phyloP scores from a whole-genome alignment of 2,888 invertebrate species.

The Drosophila multiciliata region DNA sequence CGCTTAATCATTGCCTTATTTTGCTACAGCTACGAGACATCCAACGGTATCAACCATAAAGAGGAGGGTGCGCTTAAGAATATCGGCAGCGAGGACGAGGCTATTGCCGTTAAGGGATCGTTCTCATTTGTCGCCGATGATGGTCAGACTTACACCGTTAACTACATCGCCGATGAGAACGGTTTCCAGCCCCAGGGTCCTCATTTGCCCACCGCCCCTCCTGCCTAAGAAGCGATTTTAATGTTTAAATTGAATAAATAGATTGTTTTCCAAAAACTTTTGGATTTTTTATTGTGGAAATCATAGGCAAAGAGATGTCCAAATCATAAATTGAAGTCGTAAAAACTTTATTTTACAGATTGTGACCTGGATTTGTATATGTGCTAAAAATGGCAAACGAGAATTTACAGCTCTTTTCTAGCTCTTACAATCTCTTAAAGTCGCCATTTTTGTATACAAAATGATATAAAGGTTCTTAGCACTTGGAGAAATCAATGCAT shows the following conservation, averaged over 20 bases:
- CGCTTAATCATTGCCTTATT: slow-evolving; percentile 18
- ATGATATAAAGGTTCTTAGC: no score
- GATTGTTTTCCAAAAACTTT: slow-evolving; percentile 5
- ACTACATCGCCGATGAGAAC: slow-evolving; percentile 82
- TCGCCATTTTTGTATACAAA: no score
- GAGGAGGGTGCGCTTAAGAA: no score
- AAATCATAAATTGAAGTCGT: neutral
- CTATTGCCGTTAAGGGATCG: slow-evolving; percentile 66
- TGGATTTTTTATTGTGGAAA: neutral
- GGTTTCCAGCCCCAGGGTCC: slow-evolving; percentile 83
- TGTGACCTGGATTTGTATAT: neutral
- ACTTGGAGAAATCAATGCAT: no score
- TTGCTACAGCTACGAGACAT: slow-evolving; percentile 51
- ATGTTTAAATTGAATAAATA: slow-evolving; percentile 16
- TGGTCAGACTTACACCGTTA: slow-evolving; percentile 87
- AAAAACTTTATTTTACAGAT: neutral
- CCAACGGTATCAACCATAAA: slow-evolving; percentile 76
- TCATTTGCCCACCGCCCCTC: slow-evolving; percentile 66
- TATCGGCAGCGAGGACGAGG: no score
- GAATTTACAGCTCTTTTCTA: neutral
- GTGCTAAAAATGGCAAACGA: neutral
- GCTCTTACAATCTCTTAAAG: neutral
- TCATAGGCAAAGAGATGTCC: neutral
- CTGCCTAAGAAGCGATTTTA: slow-evolving; percentile 53
- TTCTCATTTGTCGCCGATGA: slow-evolving; percentile 86